phyloP scores from a whole-genome alignment of 2,797 vertebrate species.

The Borostomias antarcticus region DNA sequence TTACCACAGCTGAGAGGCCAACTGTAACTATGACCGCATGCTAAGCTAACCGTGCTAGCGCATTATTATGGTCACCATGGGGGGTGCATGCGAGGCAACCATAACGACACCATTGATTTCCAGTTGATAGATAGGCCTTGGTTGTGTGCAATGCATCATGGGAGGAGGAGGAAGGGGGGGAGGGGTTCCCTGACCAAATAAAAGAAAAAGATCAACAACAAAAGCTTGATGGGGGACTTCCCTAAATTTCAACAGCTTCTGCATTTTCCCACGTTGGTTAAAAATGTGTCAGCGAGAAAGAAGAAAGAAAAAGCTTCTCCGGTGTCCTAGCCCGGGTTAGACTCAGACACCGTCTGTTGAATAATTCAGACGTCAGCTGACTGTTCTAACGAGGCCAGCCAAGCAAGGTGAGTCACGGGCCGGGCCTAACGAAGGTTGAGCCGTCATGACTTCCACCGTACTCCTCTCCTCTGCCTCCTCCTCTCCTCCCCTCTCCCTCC shows the following conservation, averaged over 20 bases:
- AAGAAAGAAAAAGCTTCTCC: background rate
- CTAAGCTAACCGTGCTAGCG: slow-evolving; percentile 32
- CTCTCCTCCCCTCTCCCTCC: too few species aligned
- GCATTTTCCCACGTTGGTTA: background rate
- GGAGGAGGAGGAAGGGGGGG: background rate
- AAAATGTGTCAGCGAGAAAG: background rate
- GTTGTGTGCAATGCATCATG: slow-evolving; percentile 15
- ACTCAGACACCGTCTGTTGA: slow-evolving; percentile 37
- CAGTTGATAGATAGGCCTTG: slow-evolving; percentile 21
- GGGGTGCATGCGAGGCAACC: slow-evolving; percentile 41
- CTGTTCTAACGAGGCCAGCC: slow-evolving; percentile 24
- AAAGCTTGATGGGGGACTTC: too few species aligned
- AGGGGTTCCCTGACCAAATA: background rate
- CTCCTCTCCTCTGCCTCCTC: too few species aligned
- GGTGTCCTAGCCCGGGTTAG: background rate
- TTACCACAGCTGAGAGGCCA: slow-evolving; percentile 5
- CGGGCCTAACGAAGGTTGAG: slow-evolving; percentile 28
- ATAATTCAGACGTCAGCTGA: slow-evolving; percentile 54
- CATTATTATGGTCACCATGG: slow-evolving; percentile 29
- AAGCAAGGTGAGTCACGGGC: slow-evolving; percentile 49
- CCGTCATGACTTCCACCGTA: slow-evolving; percentile 29
- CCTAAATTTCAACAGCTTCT: background rate
- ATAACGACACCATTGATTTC: slow-evolving; percentile 30
- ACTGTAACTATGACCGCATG: slow-evolving; percentile 32
- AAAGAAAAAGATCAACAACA: background rate